A percentile compares a stretch with the other conserved stretches of the same genome.
Evolutionary conservation across 2,113 vertebrate species (phyloP).

Genomic region (Xenus cinereus): DNA sequence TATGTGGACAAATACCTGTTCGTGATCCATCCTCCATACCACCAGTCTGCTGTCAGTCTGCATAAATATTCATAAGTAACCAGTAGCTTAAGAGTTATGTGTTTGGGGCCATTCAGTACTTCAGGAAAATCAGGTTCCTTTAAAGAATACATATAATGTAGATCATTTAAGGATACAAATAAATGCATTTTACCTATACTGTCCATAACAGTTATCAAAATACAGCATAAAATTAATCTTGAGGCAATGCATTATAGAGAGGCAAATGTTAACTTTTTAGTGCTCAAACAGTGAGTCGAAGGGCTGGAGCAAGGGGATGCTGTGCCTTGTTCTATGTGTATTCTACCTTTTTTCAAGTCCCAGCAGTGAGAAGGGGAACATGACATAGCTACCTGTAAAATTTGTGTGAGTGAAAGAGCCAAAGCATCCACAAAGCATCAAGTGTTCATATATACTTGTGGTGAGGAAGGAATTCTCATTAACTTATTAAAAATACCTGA

Average conservation of each 20-base stretch:
- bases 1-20: not conserved
- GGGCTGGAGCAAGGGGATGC: not conserved
- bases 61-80: not conserved
- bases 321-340: not conserved
- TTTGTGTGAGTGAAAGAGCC: not conserved
- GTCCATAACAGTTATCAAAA: not conserved
- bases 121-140: not conserved
- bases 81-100: not conserved
- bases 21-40: not conserved
- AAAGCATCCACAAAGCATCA: not conserved
- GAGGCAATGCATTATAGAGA: not conserved
- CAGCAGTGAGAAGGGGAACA: not conserved
- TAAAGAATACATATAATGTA: not conserved
- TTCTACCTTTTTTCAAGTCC: not conserved
- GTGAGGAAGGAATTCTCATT: not conserved
- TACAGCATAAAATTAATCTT: not conserved
- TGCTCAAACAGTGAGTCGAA: not conserved
- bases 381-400: not conserved
- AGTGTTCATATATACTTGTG: not conserved
- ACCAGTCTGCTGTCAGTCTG: not conserved
- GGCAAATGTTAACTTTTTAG: not conserved
- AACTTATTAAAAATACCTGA: not conserved
- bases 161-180: not conserved
- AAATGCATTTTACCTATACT: not conserved
- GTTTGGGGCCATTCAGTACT: not conserved